phyloP scores from a whole-genome alignment of 1,140 invertebrate genomes.

The Branchinecta lindahli region DNA sequence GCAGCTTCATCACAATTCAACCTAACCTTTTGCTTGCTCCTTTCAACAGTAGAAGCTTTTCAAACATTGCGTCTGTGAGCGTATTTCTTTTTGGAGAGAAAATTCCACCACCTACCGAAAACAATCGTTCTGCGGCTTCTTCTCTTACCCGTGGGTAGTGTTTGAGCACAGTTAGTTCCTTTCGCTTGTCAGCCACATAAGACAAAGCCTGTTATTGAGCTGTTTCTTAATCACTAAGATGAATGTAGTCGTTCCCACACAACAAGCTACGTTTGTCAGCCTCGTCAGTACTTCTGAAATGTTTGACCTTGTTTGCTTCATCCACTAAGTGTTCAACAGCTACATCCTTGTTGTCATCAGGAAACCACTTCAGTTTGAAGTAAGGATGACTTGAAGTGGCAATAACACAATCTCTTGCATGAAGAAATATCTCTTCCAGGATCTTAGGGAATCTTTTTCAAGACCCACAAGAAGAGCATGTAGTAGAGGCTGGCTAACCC shows the following conservation, averaged over 20 bases:
- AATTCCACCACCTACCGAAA: not conserved
- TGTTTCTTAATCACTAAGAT: not conserved
- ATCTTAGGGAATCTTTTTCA: not conserved
- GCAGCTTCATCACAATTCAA: constrained; percentile 1
- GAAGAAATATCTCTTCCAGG: constrained; percentile 1
- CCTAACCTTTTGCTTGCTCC: constrained; percentile 3
- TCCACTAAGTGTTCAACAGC: constrained; percentile 4
- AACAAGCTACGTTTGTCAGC: not conserved
- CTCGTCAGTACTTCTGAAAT: constrained; percentile 3
- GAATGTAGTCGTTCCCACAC: not conserved
- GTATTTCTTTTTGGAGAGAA: not conserved
- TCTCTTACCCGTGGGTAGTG: not conserved
- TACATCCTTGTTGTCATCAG: not conserved
- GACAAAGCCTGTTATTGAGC: not conserved
- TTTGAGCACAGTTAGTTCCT: constrained; percentile 5
- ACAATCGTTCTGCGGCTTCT: not conserved
- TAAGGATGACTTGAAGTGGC: constrained; percentile 8
- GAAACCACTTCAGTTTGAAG: constrained; percentile 5
- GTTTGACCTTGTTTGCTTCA: not conserved
- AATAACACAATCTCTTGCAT: constrained; percentile 1
- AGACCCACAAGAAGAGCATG: constrained; percentile 7
- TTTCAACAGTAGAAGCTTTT: not conserved
- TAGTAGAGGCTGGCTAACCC: not conserved
- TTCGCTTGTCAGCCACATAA: constrained; percentile 5
- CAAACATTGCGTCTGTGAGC: constrained; percentile 4